These are phyloP conservation scores for Arenicola marina DNA, from an alignment of 2,888 invertebrate species.

Conservation along the genomic window DNA sequence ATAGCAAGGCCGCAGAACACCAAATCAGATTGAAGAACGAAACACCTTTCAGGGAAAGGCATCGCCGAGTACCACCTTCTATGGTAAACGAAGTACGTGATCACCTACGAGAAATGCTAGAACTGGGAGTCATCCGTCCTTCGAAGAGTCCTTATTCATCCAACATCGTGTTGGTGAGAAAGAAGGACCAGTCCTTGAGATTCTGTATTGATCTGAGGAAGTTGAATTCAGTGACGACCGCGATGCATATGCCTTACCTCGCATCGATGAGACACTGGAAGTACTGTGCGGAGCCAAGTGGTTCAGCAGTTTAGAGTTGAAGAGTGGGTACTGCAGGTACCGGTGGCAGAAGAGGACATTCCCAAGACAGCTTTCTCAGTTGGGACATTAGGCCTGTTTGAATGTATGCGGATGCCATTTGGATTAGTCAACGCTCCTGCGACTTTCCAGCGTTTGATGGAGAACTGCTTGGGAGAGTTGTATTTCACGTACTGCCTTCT, in stretches of 20 bases:
- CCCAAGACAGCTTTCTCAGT: not conserved
- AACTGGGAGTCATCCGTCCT: not conserved
- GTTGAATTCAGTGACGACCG: not conserved
- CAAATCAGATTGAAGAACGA: not conserved
- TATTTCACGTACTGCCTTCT: not conserved
- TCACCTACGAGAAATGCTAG: not conserved
- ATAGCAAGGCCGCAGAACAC: not conserved
- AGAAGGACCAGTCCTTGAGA: not conserved
- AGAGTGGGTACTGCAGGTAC: not conserved
- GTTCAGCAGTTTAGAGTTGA: not conserved
- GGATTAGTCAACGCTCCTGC: not conserved
- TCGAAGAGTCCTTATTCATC: not conserved
- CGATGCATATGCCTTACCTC: not conserved
- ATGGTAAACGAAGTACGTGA: not conserved
- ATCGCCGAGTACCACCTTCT: not conserved
- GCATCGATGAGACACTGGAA: not conserved
- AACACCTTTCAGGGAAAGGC: not conserved
- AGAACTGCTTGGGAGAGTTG: not conserved
- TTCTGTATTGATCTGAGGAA: not conserved
- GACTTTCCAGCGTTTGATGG: not conserved
- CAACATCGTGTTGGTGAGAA: conserved; percentile 1
- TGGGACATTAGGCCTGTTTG: not conserved
- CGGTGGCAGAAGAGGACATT: not conserved
- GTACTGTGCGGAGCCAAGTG: not conserved
- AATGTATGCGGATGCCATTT: not conserved